Evolutionary conservation across 1,140 invertebrate genomes (phyloP).

Genomic region (Zeugodacus cucurbitae): DNA sequence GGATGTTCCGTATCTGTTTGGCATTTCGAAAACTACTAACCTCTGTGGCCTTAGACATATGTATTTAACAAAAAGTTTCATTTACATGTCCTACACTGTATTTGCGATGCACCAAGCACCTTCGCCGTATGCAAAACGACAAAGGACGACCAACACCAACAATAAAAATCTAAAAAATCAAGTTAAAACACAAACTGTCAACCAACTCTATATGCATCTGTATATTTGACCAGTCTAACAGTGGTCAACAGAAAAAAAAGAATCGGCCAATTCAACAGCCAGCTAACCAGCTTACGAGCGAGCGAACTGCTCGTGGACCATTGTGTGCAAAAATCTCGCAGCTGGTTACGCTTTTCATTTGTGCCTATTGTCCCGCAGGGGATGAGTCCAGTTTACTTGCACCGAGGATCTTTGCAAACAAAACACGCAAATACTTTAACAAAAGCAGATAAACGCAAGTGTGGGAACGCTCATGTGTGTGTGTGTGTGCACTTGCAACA

Average conservation of each 20-base stretch:
- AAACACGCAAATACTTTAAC: neutral
- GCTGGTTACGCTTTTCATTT: constrained; percentile 32
- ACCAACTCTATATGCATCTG: neutral
- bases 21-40: too few species aligned
- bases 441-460: neutral
- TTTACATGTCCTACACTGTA: neutral
- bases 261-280: neutral
- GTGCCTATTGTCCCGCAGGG: neutral
- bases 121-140: neutral
- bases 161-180: neutral
- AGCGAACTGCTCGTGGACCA: neutral
- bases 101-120: neutral
- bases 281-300: constrained; percentile 11
- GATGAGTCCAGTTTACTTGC: neutral
- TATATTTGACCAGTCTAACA: neutral
- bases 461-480: neutral
- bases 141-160: neutral
- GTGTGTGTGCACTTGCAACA: neutral
- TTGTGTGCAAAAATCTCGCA: constrained; percentile 36
- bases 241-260: neutral
- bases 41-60: too few species aligned
- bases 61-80: too few species aligned
- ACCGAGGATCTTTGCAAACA: neutral
- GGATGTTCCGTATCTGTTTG: too few species aligned
- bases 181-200: neutral